Evolutionary conservation across 2,888 invertebrate genomes (phyloP).

Genomic region (Hemithea aestivaria): DNA sequence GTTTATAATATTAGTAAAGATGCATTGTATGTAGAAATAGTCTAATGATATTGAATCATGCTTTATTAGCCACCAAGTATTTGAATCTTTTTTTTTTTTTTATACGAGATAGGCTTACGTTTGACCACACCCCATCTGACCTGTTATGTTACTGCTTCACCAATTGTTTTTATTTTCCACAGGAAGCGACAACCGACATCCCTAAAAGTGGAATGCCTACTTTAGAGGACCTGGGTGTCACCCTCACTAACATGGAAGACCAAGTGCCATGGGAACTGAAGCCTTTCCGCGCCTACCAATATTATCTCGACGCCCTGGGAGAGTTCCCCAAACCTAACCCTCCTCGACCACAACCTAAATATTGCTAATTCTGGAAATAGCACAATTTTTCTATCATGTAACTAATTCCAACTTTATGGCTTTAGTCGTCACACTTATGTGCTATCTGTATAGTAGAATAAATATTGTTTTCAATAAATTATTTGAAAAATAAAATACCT

Average conservation of each 20-base stretch:
- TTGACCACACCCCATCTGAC: no score
- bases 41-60: no score
- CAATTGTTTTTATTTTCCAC: conserved; percentile 20
- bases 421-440: no score
- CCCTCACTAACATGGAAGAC: conserved; percentile 86
- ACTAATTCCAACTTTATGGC: no score
- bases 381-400: no score
- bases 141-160: no score
- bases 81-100: no score
- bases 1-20: no score
- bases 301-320: conserved; percentile 86
- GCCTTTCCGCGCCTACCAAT: conserved; percentile 82
- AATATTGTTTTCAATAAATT: conserved; percentile 35
- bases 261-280: conserved; percentile 91
- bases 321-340: conserved; percentile 86
- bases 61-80: no score
- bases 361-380: conserved; percentile 4
- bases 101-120: no score
- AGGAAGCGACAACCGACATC: conserved; percentile 89
- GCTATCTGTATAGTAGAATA: conserved; percentile 16
- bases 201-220: conserved; percentile 83
- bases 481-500: no score
- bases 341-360: conserved; percentile 55
- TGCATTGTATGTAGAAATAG: no score
- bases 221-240: conserved; percentile 92